Base-by-base conservation (phyloP, 2,113 vertebrate species). In the Fulica atra region DNA sequence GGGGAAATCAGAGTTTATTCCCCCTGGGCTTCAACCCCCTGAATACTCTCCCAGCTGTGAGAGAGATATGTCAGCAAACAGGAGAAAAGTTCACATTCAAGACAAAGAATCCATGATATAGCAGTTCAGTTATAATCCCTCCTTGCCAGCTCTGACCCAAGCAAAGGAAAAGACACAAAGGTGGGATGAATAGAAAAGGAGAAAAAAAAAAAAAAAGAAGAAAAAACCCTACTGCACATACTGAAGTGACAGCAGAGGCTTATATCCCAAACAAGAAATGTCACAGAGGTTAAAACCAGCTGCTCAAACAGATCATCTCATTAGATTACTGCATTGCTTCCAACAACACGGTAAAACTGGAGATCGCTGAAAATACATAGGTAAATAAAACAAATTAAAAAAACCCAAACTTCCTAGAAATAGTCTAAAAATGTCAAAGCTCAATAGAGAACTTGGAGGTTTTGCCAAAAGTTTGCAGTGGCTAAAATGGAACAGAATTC, bases 301-400 rank as follows among this genome's bases (percentile, higher is more conserved):
- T 96, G 96, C 96, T 96, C 95, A 91, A 94, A 93, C 70, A 96
- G 96, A 96, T 96, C 95, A 94, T 71, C 88, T 96, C 93, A 94
- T 96, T 96, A 96, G 65, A 93, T 87, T 94, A 92, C 63, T 95
- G 84, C 51, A 71, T 25, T 56, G 92, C 87, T 94, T 96, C 87
- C 92, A 94, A 82, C 50, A 92, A 29, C 83, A 88, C 3, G 63
- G 56, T 78, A 89, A 63, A 93, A 91, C 48, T 35, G 25, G 69
- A 96, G 65, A 68, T 71, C 61, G 29, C 53, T 89, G 69, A 84
- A 71, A 82, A 53, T 26, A 83, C 2, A 28, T 18, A 65, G 21
- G 40, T 65, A 90, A 71, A 80, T 42, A 5, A 86, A 88, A 51
- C 24, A 51, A 51, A 25, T 13, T 13, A 51, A 51, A 51, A 51